phyloP scores from a whole-genome alignment of 2,888 invertebrate species.

The Brachycybe producta region DNA sequence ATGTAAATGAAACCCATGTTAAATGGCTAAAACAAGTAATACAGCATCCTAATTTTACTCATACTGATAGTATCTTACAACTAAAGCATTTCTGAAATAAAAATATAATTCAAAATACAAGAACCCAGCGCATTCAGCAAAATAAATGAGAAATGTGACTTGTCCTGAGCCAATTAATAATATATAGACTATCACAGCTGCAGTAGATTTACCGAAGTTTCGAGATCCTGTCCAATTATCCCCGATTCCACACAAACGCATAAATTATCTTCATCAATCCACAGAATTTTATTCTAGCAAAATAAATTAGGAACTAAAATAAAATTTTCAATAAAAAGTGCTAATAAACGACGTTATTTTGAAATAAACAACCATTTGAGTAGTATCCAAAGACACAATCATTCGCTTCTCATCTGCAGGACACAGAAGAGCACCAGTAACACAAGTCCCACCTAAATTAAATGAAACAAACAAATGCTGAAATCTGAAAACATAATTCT shows the following conservation, averaged over 20 bases:
- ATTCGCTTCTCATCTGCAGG: conserved; percentile 61
- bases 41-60: too few species aligned
- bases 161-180: too few species aligned
- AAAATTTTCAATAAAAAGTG: not conserved
- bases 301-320: not conserved
- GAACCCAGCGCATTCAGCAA: conserved; percentile 23
- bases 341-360: not conserved
- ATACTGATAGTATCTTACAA: too few species aligned
- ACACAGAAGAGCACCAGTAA: conserved; percentile 75
- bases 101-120: too few species aligned
- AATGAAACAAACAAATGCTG: not conserved
- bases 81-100: too few species aligned
- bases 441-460: conserved; percentile 66
- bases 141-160: not conserved
- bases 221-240: conserved; percentile 87
- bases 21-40: too few species aligned
- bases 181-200: too few species aligned
- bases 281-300: conserved; percentile 64
- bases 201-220: conserved; percentile 44
- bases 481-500: not conserved
- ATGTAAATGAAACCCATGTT: too few species aligned
- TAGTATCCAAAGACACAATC: conserved; percentile 82
- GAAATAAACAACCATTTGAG: conserved; percentile 56
- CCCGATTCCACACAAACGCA: conserved; percentile 75
- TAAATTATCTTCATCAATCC: conserved; percentile 77